These are phyloP conservation scores for Rotaria magnacalcarata DNA, from an alignment of 2,888 invertebrate species.

Conservation along the genomic window DNA sequence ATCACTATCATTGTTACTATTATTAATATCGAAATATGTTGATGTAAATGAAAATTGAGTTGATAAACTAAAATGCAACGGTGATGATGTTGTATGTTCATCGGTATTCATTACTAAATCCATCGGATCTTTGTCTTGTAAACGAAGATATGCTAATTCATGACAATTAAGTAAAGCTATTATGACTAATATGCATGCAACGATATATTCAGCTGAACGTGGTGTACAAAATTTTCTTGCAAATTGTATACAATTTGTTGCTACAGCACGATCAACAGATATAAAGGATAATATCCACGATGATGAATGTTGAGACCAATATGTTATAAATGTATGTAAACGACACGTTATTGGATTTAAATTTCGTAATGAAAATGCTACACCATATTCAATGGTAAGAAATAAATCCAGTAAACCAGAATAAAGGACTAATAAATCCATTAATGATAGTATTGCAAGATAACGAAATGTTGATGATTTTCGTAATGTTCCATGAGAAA, in stretches of 20 bases:
- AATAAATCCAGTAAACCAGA: constrained; percentile 43
- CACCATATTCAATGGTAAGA: constrained; percentile 37
- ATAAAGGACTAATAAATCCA: constrained; percentile 42
- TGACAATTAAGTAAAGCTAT: constrained; percentile 41
- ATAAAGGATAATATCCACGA: constrained; percentile 41
- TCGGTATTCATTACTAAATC: background rate
- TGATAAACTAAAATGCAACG: background rate
- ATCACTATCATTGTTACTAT: background rate
- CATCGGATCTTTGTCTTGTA: background rate
- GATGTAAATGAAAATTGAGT: background rate
- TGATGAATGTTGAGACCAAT: constrained; percentile 42
- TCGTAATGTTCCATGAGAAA: constrained; percentile 34
- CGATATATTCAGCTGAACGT: constrained; percentile 38
- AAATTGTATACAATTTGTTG: constrained; percentile 44
- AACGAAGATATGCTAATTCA: constrained; percentile 37
- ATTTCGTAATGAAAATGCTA: constrained; percentile 32
- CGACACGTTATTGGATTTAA: constrained; percentile 39
- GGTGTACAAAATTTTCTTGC: constrained; percentile 43
- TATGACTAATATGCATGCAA: constrained; percentile 34
- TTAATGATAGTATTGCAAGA: constrained; percentile 43
- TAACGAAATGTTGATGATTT: constrained; percentile 46
- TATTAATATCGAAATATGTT: background rate
- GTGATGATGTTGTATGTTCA: background rate
- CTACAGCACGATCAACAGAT: constrained; percentile 44
- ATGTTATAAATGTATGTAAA: constrained; percentile 42